Evolutionary conservation across 2,888 invertebrate genomes (phyloP).

Genomic region (Glaucopsyche alexis): DNA sequence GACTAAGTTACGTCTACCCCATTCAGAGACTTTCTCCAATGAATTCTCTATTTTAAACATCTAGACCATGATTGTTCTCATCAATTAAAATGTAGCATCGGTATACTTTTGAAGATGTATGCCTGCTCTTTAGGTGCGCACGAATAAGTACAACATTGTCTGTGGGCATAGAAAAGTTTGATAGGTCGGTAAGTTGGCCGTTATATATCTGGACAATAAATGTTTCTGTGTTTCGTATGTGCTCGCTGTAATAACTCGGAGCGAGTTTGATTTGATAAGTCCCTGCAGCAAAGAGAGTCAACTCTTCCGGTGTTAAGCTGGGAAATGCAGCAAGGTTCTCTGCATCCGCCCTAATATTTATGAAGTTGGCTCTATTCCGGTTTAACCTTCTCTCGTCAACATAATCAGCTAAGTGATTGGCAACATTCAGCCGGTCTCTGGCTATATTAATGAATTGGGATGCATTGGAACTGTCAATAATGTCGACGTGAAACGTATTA

Average conservation of each 20-base stretch:
- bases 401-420: constrained; percentile 33
- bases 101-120: constrained; percentile 32
- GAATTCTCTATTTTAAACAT: constrained; percentile 30
- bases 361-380: constrained; percentile 30
- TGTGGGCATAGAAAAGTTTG: neutral
- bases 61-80: constrained; percentile 22
- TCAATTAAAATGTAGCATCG: constrained; percentile 31
- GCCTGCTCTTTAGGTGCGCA: constrained; percentile 34
- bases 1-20: too few relatives aligned
- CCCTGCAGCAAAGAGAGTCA: too few relatives aligned
- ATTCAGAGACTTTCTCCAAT: too few relatives aligned
- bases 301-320: too few relatives aligned
- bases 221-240: constrained; percentile 28
- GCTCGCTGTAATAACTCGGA: neutral
- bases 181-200: constrained; percentile 28
- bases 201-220: constrained; percentile 34
- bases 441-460: constrained; percentile 34
- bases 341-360: constrained; percentile 26
- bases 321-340: too few relatives aligned
- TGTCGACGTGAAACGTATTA: constrained; percentile 33
- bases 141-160: constrained; percentile 33
- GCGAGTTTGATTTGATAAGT: too few relatives aligned
- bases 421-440: constrained; percentile 31
- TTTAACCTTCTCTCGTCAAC: constrained; percentile 31
- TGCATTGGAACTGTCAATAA: constrained; percentile 33